Conservation (phyloP, 2,888 invertebrate genomes). For the Oligia latruncula region DNA sequence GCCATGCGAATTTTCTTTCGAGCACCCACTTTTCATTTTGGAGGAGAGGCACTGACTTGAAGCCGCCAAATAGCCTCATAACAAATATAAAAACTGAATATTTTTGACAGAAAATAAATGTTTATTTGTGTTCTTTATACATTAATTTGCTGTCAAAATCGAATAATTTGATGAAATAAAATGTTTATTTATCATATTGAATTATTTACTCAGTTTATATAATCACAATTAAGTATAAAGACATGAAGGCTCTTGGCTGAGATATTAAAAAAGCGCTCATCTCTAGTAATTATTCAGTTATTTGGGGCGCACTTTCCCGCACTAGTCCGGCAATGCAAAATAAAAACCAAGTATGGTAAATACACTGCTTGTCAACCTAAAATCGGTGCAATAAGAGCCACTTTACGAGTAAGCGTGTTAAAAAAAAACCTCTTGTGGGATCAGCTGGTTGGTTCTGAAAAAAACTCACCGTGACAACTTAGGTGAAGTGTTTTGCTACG, state of each 20-base stretch:
- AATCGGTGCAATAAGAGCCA: neutral
- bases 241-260: neutral
- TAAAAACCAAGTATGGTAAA: neutral
- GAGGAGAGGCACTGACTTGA: neutral
- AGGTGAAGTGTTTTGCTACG: too few relatives aligned
- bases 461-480: too few relatives aligned
- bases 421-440: neutral
- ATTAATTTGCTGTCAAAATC: neutral
- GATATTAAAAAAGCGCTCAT: neutral
- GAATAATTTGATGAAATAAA: neutral
- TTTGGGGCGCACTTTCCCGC: neutral
- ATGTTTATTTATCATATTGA: neutral
- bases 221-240: neutral
- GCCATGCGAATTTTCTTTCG: neutral
- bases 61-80: neutral
- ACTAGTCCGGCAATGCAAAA: neutral
- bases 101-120: neutral
- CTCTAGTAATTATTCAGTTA: neutral
- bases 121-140: neutral
- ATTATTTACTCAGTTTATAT: neutral
- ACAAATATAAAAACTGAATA: neutral
- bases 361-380: neutral
- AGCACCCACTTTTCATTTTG: neutral
- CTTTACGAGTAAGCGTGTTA: neutral
- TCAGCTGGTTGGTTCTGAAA: too few relatives aligned